Base-by-base conservation (phyloP, 2,888 invertebrate species). In the Phrixothrix hirtus region DNA sequence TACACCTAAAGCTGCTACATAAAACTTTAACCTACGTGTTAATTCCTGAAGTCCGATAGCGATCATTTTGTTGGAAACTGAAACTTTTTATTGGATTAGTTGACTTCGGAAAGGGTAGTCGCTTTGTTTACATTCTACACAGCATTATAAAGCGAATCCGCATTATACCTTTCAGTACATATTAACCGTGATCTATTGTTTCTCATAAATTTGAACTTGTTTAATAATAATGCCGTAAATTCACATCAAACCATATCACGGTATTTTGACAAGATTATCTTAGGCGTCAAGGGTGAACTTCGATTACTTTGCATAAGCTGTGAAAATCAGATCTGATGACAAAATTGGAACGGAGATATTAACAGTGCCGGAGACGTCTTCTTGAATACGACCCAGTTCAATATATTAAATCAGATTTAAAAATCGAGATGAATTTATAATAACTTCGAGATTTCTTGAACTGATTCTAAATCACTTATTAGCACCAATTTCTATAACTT, bases 341-440 rank as follows among this genome's bases (percentile, higher is more conserved):
- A 37, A 46, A 52, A 47, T 52, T 47, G 52, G 41, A 52, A 46
- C 46, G 16, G 27, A 17, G 46, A 37, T 52, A 52, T 52, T 52
- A 45, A 41, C 35, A 41, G 41, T 29, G 26, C 30, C 39, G 35
- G 30, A 21, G 52, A 36, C 34, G 45, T 36, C 39, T 27, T 38
- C 25, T 26, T 52, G 36, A 52, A 46, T 46, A 25, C 52, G 13
- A 27, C 11, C 38, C 26, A 30, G 15, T 11, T 42, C 35, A 41
- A 52, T 46, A 45, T 31, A 41, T 29, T 42, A 30, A 46, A 46
- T 36, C 26, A 26, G 50, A 38, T 50, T 50, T 50, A 36, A 31
- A 25, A 30, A 32, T 21, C 27, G 12, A 35, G 27, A 44, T 36
- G 29, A 44, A 29, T 37, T 45, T 37, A 36, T 36, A 45, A 45